Conservation (phyloP, 2,797 vertebrate genomes). For the Macrochelys suwanniensis region DNA sequence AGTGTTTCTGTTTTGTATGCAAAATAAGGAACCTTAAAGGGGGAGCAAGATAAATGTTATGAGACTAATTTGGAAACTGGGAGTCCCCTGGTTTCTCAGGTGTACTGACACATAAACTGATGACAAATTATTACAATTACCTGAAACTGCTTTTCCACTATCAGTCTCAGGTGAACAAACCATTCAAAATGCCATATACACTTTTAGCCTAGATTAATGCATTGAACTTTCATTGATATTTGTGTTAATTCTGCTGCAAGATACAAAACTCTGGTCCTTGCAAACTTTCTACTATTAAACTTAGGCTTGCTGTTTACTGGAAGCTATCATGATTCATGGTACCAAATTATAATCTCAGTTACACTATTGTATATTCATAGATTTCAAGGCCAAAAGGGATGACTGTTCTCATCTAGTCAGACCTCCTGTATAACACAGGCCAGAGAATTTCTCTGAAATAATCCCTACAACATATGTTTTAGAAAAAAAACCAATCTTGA, state of each 20-base stretch:
- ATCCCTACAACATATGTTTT: neutral
- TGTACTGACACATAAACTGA: rapidly evolving
- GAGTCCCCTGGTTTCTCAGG: neutral
- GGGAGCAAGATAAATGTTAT: neutral
- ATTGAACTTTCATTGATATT: neutral
- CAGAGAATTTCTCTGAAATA: neutral
- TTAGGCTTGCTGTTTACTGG: neutral
- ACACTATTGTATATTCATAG: neutral
- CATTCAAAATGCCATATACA: neutral
- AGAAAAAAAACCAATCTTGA: neutral
- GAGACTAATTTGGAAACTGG: neutral
- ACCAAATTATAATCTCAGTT: neutral
- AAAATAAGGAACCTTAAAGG: neutral
- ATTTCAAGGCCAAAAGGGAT: neutral
- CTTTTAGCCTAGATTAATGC: neutral
- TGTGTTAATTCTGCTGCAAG: neutral
- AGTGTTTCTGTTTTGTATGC: neutral
- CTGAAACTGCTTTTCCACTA: neutral
- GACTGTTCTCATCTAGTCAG: neutral
- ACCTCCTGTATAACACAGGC: neutral
- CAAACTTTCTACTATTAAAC: neutral
- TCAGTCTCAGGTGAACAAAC: neutral
- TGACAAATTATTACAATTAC: neutral
- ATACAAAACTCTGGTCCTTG: neutral
- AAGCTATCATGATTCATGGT: neutral